Percentiles rank a stretch among this genome's conserved stretches.
These are phyloP conservation scores for Standfussiana lucernea DNA, from an alignment of 2,888 invertebrate species.

Conservation along the genomic window DNA sequence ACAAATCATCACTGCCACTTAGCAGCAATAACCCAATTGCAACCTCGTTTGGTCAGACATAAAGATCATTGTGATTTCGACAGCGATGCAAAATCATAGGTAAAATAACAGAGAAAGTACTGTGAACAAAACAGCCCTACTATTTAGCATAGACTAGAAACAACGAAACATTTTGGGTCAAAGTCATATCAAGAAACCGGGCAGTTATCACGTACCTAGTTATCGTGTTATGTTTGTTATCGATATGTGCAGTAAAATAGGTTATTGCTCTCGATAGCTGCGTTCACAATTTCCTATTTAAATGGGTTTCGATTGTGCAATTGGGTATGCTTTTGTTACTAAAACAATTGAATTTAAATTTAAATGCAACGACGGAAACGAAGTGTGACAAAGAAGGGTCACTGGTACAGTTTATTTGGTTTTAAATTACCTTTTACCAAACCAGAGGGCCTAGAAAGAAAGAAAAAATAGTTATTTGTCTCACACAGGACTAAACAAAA, in stretches of 20 bases:
- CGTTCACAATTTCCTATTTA: constrained; percentile 66
- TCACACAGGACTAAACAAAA: no score
- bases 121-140: neutral
- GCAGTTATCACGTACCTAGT: constrained; percentile 47
- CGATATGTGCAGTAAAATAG: constrained; percentile 68
- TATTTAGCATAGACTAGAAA: constrained; percentile 36
- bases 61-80: neutral
- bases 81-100: neutral
- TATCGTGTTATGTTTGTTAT: no score
- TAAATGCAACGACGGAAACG: neutral
- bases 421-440: neutral
- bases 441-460: no score
- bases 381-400: constrained; percentile 4
- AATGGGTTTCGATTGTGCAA: constrained; percentile 64
- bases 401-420: neutral
- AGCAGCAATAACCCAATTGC: neutral
- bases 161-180: constrained; percentile 57
- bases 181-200: constrained; percentile 55
- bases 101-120: neutral
- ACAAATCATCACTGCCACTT: neutral
- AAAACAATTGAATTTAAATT: constrained; percentile 37
- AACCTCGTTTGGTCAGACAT: neutral
- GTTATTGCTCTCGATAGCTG: constrained; percentile 66
- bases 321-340: constrained; percentile 28
- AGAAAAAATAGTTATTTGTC: no score